Base-by-base conservation (phyloP, 2,888 invertebrate species). In the Melieria omissa region DNA sequence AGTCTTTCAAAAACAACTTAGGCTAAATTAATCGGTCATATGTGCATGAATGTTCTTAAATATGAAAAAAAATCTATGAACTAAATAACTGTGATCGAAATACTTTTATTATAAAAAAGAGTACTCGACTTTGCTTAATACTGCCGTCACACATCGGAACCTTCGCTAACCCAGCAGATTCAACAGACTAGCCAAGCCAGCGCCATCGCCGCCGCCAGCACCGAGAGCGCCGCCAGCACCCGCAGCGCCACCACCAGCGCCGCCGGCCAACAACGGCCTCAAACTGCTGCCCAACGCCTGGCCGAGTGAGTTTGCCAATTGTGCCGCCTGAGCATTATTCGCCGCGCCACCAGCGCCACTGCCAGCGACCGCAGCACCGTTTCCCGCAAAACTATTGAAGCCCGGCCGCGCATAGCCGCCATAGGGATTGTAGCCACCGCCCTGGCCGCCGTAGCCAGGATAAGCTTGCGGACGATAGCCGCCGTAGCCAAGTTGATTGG, bases 261-360 rank as follows among this genome's bases (percentile, higher is more conserved):
- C 83, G 55, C 65, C 66, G 14, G 77, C 77, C 4, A 83, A 57
- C 14, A 83, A 74, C 0, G 85, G 83, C 9, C 84, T 78, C 8
- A 83, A 66, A 58, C 82, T 78, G 55, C 78, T 80, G 9, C 84
- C 84, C 29, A 84, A 73, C 0, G 82, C 84, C 68, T 84, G 85
- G 0, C 84, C 84, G 60, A 84, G 42, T 0, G 79, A 74, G 12
- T 79, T 83, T 0, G 85, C 84, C 6, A 84, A 41, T 67, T 84
- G 85, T 0, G 83, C 78, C 1, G 85, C 79, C 65, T 78, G 76
- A 4, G 68, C 64, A n/a, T 61, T 70, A 58, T 73, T 69, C 14
- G 45, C 16, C 5, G 57, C 47, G 3, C 73, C 81, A 44, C 71
- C 68, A 7, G 70, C 68, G 45, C n/a, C 10, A 49, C 69, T 63